Base-by-base conservation (phyloP, 2,888 invertebrate species). In the Euclidia mi region DNA sequence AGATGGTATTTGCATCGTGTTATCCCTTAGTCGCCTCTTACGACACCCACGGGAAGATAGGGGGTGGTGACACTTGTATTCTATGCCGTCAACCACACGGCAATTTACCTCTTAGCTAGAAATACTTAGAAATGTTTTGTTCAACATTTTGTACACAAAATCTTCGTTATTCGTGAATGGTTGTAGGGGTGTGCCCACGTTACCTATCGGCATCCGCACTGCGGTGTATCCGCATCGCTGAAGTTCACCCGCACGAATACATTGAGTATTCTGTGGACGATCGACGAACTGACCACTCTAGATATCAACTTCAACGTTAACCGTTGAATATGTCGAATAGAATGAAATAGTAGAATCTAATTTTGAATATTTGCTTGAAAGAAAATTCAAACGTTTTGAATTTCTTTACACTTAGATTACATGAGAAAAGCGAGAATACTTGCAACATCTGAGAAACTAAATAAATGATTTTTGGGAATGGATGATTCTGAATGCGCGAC, bases 221-320 rank as follows among this genome's bases (percentile, higher is more conserved):
- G 78, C 78, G 76, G 78, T 71, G 44, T 67, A 66, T 65, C 73
- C 63, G 66, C 65, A 66, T 63, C 66, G 65, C 65, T 74, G 62
- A 71, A 74, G 51, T 69, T 51, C 41, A 42, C 41, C 51, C 47
- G 65, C 46, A 60, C 61, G 45, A 53, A 46, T 47, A 58, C 45
- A 59, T 61, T 61, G 52, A 57, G 67, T 74, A 73, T 71, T 73
- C 51, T 2, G 28, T 40, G 18, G 42, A 56, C 56, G 48, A 15
- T 43, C 42, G 56, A 58, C 56, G 43, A 15, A 52, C 56, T 63
- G 53, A 25, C 70, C 61, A 61, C 46, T 66, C n/a, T 3, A 46
- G 46, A 17, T 40, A 37, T 47, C 53, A 42, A 47, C 57, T n/a
- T n/a, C n/a, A n/a, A n/a, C n/a, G n/a, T n/a, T n/a, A n/a, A n/a